Base-by-base conservation (phyloP, 2,888 invertebrate genomes). In the Sphaerophoria taeniata region DNA sequence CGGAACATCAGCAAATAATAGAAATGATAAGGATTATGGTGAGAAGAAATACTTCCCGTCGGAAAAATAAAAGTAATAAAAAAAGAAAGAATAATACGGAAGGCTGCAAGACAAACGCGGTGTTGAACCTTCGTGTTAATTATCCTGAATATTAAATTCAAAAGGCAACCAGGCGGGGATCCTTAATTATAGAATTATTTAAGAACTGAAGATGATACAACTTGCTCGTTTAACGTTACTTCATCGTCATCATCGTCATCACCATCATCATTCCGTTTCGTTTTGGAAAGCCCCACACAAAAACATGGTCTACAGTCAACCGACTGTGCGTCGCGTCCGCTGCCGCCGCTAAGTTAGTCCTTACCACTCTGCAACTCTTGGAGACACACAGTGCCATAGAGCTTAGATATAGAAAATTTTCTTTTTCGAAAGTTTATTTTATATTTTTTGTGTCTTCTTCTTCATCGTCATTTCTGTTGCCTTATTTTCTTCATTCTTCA, bases 141-240 rank as follows among this genome's bases (percentile, higher is more conserved):
- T 84, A 84, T 84, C 71, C 75, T 80, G 84, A 84, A 84, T 84
- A 84, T 84, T 84, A 84, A 84, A 84, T 75, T 84, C 84, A 76
- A 80, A 84, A 84, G 84, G 80, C 84, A 84, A 45, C 80, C 80
- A 80, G 55, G 75, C 79, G 72, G 51, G 76, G 75, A 84, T 84
- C 75, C 80, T 84, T 84, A 84, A 84, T 84, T 84, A 84, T 80
- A 79, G 84, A 84, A 84, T 84, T 84, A 80, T 84, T 84, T 84
- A 84, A 84, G 75, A 84, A 84, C 84, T 80, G 84, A 84, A 84
- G 84, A 84, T 84, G 83, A 67, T 75, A 75, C 75, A 84, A 72
- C 84, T 84, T 84, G 75, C 51, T 80, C 76, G 76, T 82, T 82
- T 82, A 82, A 67, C 65, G 55, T 76, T 76, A 72, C 71, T 43